Evolutionary conservation across 2,888 invertebrate genomes (phyloP).

Genomic region (Endotricha flammealis): DNA sequence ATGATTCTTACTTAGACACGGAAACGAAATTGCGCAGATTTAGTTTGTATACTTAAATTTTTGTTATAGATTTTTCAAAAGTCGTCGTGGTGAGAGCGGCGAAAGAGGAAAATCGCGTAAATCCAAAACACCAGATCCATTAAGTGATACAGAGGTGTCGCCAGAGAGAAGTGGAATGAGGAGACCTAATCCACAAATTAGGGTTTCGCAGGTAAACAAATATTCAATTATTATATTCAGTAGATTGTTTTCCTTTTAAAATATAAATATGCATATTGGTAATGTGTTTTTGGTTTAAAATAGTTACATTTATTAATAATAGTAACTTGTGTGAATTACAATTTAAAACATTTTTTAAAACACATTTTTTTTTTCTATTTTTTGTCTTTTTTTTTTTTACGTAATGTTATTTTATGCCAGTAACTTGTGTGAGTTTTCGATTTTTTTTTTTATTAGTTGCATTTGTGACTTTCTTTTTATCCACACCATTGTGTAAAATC

Average conservation of each 20-base stretch:
- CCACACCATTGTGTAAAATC: neutral
- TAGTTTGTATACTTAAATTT: too few species aligned
- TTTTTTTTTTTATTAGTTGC: constrained; percentile 7
- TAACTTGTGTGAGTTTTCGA: neutral
- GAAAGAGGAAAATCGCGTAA: constrained; percentile 82
- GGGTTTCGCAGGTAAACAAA: constrained; percentile 76
- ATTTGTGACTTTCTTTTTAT: too few species aligned
- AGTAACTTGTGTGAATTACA: too few species aligned
- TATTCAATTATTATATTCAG: too few species aligned
- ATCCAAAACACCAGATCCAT: constrained; percentile 83
- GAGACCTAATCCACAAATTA: constrained; percentile 67
- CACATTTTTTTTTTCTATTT: constrained; percentile 8
- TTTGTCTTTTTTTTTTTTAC: constrained; percentile 16
- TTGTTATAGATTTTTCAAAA: constrained; percentile 84
- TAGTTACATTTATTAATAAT: neutral
- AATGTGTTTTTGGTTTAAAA: neutral
- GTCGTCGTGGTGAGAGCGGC: constrained; percentile 85
- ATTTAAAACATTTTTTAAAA: too few species aligned
- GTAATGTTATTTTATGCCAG: neutral
- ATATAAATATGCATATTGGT: too few species aligned
- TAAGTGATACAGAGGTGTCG: constrained; percentile 66
- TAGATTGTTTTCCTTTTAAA: too few species aligned
- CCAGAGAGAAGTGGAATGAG: constrained; percentile 51
- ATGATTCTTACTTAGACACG: too few species aligned
- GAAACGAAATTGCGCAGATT: too few species aligned